A percentile compares a stretch with the other conserved stretches of the same genome.
These are phyloP conservation scores for Cylas formicarius DNA, from an alignment of 1,140 invertebrate genomes.

Conservation along the genomic window DNA sequence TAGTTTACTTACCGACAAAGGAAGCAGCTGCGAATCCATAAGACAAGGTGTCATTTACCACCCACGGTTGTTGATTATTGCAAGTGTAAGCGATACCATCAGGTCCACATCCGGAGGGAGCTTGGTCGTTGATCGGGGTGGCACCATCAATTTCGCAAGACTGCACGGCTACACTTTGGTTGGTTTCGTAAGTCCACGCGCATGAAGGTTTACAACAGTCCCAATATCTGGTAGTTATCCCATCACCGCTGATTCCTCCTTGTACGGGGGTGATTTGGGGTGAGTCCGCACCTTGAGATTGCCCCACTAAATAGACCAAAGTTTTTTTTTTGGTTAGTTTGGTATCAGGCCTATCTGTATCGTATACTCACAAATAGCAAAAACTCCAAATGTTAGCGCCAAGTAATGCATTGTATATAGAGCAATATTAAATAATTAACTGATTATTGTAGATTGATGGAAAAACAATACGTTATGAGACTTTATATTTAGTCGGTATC, in stretches of 20 bases:
- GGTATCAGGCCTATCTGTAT: no score
- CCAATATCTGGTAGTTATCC: conserved; percentile 21
- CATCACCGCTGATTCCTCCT: conserved; percentile 10
- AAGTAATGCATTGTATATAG: no score
- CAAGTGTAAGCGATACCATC: conserved; percentile 12
- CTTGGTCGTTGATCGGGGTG: conserved; percentile 3
- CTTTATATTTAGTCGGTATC: no score
- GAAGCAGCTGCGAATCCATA: conserved; percentile 21
- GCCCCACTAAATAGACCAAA: no score
- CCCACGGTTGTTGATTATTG: conserved; percentile 17
- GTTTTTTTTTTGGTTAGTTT: no score
- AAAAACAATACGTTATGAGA: no score
- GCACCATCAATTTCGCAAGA: conserved; percentile 15
- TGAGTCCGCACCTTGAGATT: conserved; percentile 5
- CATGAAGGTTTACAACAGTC: conserved; percentile 23
- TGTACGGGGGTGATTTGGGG: conserved; percentile 15
- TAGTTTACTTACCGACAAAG: conserved; percentile 10
- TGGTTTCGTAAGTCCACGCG: conserved; percentile 13
- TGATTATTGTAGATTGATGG: no score
- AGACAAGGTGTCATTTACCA: conserved; percentile 17
- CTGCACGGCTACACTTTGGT: conserved; percentile 7
- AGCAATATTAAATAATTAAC: no score
- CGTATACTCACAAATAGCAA: no score
- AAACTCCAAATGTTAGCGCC: no score
- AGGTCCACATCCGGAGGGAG: conserved; percentile 11